Evolutionary conservation across 2,797 vertebrate genomes (phyloP), one percentile per base, ranked within the genome.

Genomic region (Chanos chanos): DNA sequence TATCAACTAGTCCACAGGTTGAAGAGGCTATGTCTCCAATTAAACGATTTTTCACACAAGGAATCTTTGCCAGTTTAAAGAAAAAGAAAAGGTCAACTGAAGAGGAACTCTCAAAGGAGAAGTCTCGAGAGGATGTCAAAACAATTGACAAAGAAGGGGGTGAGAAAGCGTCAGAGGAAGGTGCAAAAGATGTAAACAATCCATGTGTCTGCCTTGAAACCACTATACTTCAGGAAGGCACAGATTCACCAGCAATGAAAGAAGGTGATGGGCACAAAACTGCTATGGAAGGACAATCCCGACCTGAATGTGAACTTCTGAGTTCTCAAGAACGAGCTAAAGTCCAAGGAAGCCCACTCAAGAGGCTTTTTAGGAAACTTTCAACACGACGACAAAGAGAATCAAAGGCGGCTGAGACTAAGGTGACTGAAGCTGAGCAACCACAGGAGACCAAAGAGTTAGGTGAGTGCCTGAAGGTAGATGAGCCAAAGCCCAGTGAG

Each of bases 21-120:
- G 76, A 76, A 1, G 88, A 89, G 34, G 86, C 81, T 0, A 72
- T 88, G 1, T 96, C 93, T 0, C 89, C 92, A n/a, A 81, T 97
- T 64, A 94, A 90, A 79, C 92, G 81, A 66, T 96, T 97, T 85
- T 97, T 97, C 75, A 90, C 87, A 5, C 92, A 91, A 24, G 92
- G 92, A 15, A 91, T 91, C 47, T 90, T 95, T 87, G 87, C 89
- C 7, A 89, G 89, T 61, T 88, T 96, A 71, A 84, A 83, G 15
- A 97, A 93, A 69, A 98, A 90, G 74, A 90, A 82, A 74, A 95
- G 91, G n/a, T n/a, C n/a, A n/a, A n/a, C n/a, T 76, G 92, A 93
- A 21, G 87, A 90, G 1, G 86, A 87, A 2, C 72, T 56, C 8
- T 68, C 66, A 51, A 71, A 81, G 27, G 87, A 89, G 0, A 76